Base-by-base conservation (phyloP, 2,888 invertebrate genomes). In the Geotrupes spiniger region DNA sequence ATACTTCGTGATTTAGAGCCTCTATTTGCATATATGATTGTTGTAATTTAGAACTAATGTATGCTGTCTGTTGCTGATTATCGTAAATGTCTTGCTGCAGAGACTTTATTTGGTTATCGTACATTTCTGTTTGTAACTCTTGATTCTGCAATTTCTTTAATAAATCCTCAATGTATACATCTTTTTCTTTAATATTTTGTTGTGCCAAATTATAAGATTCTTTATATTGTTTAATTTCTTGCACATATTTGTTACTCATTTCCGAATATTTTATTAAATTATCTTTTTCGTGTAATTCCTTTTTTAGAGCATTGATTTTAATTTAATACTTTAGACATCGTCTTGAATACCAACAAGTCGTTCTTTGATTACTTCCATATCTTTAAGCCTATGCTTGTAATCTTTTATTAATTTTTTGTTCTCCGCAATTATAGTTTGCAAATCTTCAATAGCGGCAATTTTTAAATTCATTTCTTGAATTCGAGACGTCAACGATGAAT, bases 31-130 rank as follows among this genome's bases (percentile, higher is more conserved):
- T 31, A 11, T 61, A 57, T 39, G 61, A 61, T 8, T 62, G 61
- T 36, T 54, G 50, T 8, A 61, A 39, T 29, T 61, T 56, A n/a
- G 41, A 10, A 25, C 44, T 54, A 6, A 57, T 36, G n/a, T 49
- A 43, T 4, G 44, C 42, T 31, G 57, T 47, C 44, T 57, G 55
- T 48, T 60, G 55, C 45, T 61, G 59, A 39, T 51, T 57, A 12
- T 58, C 63, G 3, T 52, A 17, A 1, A 62, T 44, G 40, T 61
- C 60, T 21, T 55, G 53, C 46, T 64, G 63, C 27, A 70, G 43
- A 5, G 52, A 55, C 31, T 61, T 53, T 5, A 60, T 52, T 27
- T 60, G 61, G 44, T 63, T 62, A 45, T 67, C 63, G 27, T 60
- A 56, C 42, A 63, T 60, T 36, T 63, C 58, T 50, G 56, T 47